Percentiles rank a stretch among this genome's conserved stretches.
Evolutionary conservation across 1,140 invertebrate species (phyloP).

Genomic region (Physella acuta): DNA sequence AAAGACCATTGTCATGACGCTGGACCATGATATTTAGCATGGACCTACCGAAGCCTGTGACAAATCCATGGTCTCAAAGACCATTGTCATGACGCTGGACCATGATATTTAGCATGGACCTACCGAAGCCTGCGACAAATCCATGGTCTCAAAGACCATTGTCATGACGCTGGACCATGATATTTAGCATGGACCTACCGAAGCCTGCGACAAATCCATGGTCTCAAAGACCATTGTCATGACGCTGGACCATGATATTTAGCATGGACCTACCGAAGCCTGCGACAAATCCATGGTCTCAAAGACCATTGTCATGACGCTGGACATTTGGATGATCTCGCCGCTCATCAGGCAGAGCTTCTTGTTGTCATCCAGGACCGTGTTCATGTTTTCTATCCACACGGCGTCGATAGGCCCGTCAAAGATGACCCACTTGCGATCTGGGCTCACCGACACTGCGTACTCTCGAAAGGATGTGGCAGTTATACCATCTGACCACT

Average conservation of each 20-base stretch:
- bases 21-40: too few species aligned
- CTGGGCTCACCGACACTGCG: constrained; percentile 55
- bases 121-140: constrained; percentile 65
- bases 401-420: constrained; percentile 62
- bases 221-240: constrained; percentile 63
- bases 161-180: constrained; percentile 59
- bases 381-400: constrained; percentile 64
- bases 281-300: constrained; percentile 66
- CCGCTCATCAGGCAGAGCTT: constrained; percentile 62
- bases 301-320: constrained; percentile 61
- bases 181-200: constrained; percentile 49
- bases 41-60: constrained; percentile 65
- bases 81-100: constrained; percentile 58
- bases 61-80: constrained; percentile 62
- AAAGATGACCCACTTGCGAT: constrained; percentile 62
- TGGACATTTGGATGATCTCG: constrained; percentile 62
- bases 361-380: constrained; percentile 63
- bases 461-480: constrained; percentile 62
- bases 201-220: constrained; percentile 65
- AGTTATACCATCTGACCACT: constrained; percentile 65
- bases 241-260: constrained; percentile 47
- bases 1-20: too few species aligned
- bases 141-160: constrained; percentile 62
- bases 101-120: too few species aligned
- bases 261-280: constrained; percentile 56